Conservation (phyloP, 2,888 invertebrate genomes). For the Pediacus dermestoides region DNA sequence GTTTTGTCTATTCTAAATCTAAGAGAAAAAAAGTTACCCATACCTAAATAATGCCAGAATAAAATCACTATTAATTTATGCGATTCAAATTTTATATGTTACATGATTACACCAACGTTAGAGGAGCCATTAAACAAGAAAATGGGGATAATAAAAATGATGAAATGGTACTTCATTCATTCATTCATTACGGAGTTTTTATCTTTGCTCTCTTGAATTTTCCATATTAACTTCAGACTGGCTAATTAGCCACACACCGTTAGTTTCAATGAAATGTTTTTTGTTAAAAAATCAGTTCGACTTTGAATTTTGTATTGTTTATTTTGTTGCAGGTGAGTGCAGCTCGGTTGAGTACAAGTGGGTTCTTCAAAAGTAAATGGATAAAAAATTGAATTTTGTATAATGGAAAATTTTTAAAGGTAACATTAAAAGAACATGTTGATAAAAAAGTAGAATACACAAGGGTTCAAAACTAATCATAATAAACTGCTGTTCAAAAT, state of each 20-base stretch:
- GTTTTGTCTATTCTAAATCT: slow-evolving; percentile 32
- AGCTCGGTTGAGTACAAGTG: no score
- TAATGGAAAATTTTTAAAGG: no score
- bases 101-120: slow-evolving; percentile 37
- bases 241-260: slow-evolving; percentile 12
- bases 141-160: slow-evolving; percentile 35
- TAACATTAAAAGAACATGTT: no score
- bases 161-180: slow-evolving; percentile 36
- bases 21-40: no score
- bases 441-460: no score
- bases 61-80: slow-evolving; percentile 42
- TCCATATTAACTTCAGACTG: slow-evolving; percentile 10
- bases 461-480: no score
- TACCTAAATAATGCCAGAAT: no score
- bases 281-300: slow-evolving; percentile 3
- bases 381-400: no score
- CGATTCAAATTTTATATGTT: slow-evolving; percentile 36
- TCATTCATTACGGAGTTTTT: slow-evolving; percentile 9
- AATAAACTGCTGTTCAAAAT: no score
- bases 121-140: slow-evolving; percentile 28
- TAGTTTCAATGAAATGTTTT: slow-evolving; percentile 7
- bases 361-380: no score
- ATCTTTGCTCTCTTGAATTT: slow-evolving; percentile 9
- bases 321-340: slow-evolving; percentile 14
- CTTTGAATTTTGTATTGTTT: background rate